phyloP scores from a whole-genome alignment of 2,113 vertebrate genomes.

The Otocyon megalotis region DNA sequence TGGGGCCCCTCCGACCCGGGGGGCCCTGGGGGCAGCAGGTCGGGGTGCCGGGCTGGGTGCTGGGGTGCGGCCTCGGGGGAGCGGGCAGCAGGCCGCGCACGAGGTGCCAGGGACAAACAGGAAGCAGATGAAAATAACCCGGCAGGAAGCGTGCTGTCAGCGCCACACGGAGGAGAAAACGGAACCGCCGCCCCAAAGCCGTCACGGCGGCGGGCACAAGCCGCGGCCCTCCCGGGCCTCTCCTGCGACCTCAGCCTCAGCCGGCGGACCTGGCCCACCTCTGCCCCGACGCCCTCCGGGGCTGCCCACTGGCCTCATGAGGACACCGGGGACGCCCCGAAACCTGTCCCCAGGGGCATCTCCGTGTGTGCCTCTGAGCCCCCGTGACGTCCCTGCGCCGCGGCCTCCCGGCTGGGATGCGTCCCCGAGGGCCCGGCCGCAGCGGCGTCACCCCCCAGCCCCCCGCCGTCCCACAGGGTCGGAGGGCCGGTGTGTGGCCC shows the following conservation, averaged over 20 bases:
- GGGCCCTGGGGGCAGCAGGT: neutral
- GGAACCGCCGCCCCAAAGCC: neutral
- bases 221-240: too few species aligned
- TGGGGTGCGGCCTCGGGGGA: slow-evolving; percentile 41
- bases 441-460: neutral
- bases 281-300: neutral
- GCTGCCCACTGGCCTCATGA: neutral
- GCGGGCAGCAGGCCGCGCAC: neutral
- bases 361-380: too few species aligned
- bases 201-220: too few species aligned
- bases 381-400: neutral
- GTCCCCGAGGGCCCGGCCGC: neutral
- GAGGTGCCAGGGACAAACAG: slow-evolving; percentile 77
- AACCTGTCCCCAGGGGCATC: fast-evolving
- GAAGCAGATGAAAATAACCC: slow-evolving; percentile 81
- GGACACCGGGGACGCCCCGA: fast-evolving
- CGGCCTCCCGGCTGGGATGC: neutral
- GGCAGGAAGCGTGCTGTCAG: slow-evolving; percentile 74
- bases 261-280: neutral
- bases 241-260: too few species aligned
- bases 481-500: too few species aligned
- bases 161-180: slow-evolving; percentile 45
- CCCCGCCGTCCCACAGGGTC: too few species aligned
- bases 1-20: too few species aligned
- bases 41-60: fast-evolving